A percentile compares a stretch with the other conserved stretches of the same genome.
Evolutionary conservation across 2,113 vertebrate genomes (phyloP).

Genomic region (Nestor notabilis): DNA sequence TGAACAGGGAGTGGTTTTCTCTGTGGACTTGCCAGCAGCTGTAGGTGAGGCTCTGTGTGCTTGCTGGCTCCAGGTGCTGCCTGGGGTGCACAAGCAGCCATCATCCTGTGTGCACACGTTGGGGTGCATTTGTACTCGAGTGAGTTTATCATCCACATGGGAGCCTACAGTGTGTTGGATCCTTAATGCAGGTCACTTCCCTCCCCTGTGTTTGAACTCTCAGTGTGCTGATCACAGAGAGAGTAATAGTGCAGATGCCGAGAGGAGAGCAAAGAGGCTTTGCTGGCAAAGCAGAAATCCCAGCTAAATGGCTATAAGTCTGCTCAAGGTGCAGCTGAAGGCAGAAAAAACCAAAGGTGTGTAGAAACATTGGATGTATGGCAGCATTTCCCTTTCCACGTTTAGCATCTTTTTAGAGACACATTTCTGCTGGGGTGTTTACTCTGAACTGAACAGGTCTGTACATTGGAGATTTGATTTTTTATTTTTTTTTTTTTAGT

Average conservation of each 20-base stretch:
- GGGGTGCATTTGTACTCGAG: not conserved
- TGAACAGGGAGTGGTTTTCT: not conserved
- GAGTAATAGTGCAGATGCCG: fast-evolving
- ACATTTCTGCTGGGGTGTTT: not conserved
- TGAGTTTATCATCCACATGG: not conserved
- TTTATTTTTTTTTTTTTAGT: not conserved
- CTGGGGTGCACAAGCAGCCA: not conserved
- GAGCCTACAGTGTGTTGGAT: not conserved
- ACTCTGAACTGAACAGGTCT: not conserved
- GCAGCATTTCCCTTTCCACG: not conserved
- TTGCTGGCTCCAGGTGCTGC: fast-evolving
- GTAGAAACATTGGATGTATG: not conserved
- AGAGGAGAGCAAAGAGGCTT: not conserved
- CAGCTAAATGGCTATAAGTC: not conserved
- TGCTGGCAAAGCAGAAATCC: not conserved
- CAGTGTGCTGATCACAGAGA: fast-evolving
- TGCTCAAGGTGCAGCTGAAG: not conserved
- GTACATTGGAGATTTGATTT: not conserved
- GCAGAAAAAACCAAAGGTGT: not conserved
- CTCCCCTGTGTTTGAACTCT: not conserved
- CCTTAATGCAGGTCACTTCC: not conserved
- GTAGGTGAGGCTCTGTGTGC: not conserved
- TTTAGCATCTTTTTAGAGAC: not conserved
- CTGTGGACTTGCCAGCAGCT: not conserved
- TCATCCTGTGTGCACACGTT: not conserved